Base-by-base conservation (phyloP, 2,113 vertebrate genomes). In the Carlito syrichta region DNA sequence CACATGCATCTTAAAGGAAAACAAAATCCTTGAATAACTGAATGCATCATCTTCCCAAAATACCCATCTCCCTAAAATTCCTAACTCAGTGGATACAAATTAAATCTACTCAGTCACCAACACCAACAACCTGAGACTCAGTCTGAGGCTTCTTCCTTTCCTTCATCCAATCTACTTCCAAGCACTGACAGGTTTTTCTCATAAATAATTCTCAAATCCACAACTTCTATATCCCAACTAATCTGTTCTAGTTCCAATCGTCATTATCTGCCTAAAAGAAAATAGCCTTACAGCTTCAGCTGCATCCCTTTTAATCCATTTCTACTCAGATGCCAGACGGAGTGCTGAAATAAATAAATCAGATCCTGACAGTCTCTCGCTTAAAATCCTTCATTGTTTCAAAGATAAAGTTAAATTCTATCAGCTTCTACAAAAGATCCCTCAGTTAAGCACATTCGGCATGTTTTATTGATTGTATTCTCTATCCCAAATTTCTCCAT, bases 371-470 rank as follows among this genome's bases (percentile, higher is more conserved):
- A 50, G 14, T n/a, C 10, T 27, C 43, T 43, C n/a, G 54, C 38
- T 82, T 88, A 74, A 82, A 82, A 56, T 87, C 69, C n/a, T 82
- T 56, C 73, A 91, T 13, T 85, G 54, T 22, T 48, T 82, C n/a
- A 6, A 86, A 92, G 62, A 89, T 83, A 89, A 89, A 95, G 69
- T 66, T 69, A 94, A 82, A 93, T 54, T 56, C 40, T 50, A 82
- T 71, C 35, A 62, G 32, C 68, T 92, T 95, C 48, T 92, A 9
- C 27, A 73, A 4, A 86, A 63, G 23, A 19, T 12, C 78, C 23
- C 63, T 45, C 30, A 14, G 60, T 73, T 76, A 45, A 23, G 7
- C 60, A 85, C 54, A 45, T 82, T 68, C 66, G 19, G 10, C n/a
- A 4, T 30, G 52, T 66, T 85, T 14, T 68, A 16, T 27, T 8